Evolutionary conservation across 1,140 invertebrate genomes (phyloP).

Genomic region (Condylostylus longicornis): DNA sequence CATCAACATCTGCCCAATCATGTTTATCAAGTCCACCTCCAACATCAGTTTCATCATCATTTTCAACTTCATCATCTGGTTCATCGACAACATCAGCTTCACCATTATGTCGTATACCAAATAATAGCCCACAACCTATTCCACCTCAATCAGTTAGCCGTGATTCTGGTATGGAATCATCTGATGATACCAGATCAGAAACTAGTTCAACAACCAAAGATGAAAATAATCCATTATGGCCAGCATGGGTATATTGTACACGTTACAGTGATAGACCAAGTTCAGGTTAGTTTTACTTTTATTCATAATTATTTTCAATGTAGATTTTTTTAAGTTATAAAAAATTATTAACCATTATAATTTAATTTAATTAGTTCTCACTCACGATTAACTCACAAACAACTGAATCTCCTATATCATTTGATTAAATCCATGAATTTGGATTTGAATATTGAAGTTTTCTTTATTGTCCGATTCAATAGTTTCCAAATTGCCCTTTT

Average conservation of each 20-base stretch:
- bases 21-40: conserved; percentile 23
- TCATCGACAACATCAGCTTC: conserved; percentile 21
- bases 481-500: no score
- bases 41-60: conserved; percentile 23
- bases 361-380: no score
- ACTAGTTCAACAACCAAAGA: conserved; percentile 28
- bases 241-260: conserved; percentile 96
- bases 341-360: no score
- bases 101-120: conserved; percentile 18
- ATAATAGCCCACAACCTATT: conserved; percentile 26
- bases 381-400: no score
- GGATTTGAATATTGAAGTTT: no score
- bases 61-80: conserved; percentile 19
- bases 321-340: no score
- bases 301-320: not conserved
- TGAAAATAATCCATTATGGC: conserved; percentile 47
- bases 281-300: conserved; percentile 55
- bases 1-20: conserved; percentile 18
- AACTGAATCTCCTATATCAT: no score
- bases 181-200: conserved; percentile 30
- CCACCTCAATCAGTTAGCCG: conserved; percentile 26
- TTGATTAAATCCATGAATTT: no score
- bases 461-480: no score
- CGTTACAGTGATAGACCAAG: conserved; percentile 91
- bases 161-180: conserved; percentile 30